A percentile compares a stretch with the other conserved stretches of the same genome.
Conservation (phyloP, 2,888 invertebrate genomes). For the Liopterus haemorrhoidalis region DNA sequence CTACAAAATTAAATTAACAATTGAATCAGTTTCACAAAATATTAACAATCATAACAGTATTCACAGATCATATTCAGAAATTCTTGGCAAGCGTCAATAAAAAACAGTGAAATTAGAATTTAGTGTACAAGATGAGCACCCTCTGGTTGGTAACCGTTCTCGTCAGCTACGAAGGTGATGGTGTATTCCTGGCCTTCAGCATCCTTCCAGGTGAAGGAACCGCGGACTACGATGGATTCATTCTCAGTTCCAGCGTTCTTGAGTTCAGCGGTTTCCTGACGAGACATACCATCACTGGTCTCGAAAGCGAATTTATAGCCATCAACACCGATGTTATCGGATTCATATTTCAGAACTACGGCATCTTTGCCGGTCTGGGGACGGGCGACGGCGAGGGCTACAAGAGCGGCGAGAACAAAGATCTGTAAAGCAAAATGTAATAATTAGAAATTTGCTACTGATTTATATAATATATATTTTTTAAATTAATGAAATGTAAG, state of each 20-base stretch:
- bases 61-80: too few relatives aligned
- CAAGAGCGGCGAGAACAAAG: conserved; percentile 34
- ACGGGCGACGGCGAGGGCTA: conserved; percentile 27
- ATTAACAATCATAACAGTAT: too few relatives aligned
- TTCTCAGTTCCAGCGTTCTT: conserved; percentile 46
- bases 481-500: too few relatives aligned
- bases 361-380: conserved; percentile 46
- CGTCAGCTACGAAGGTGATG: conserved; percentile 50
- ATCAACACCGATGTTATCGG: conserved; percentile 53
- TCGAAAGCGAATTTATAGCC: conserved; percentile 51
- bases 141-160: conserved; percentile 52
- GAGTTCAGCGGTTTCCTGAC: conserved; percentile 40
- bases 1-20: too few relatives aligned
- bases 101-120: too few relatives aligned
- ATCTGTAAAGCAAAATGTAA: conserved; percentile 30
- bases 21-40: too few relatives aligned
- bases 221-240: conserved; percentile 46
- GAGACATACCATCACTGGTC: conserved; percentile 45
- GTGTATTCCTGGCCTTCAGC: conserved; percentile 48
- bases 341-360: conserved; percentile 54
- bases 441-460: too few relatives aligned
- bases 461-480: too few relatives aligned
- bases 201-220: conserved; percentile 47
- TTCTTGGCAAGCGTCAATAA: too few relatives aligned
- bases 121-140: conserved; percentile 24